Base-by-base conservation (phyloP, 2,888 invertebrate genomes). In the Himalopsyche kuldschensis region DNA sequence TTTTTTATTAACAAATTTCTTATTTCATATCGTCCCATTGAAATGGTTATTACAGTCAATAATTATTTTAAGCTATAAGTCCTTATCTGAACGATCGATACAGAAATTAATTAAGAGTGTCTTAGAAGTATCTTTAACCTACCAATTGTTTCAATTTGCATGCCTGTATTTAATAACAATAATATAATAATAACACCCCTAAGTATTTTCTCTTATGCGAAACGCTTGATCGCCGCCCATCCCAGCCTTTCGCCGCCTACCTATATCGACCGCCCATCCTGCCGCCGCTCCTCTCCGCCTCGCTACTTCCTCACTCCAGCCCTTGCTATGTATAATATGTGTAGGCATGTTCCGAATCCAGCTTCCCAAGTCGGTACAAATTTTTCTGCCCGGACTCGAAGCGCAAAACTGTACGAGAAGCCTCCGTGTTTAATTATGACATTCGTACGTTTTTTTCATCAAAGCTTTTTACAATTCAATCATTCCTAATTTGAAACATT, bases 261-360 rank as follows among this genome's bases (percentile, higher is more conserved):
- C 75, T 27, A 75, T 79, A 79, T 79, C 82, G 80, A 80, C 82
- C 82, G 75, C 46, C 69, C 77, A 20, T 6, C 78, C 32, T 30
- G 75, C 69, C 75, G 24, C 41, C 32, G 24, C 75, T 75, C 75
- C 69, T 32, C 20, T 41, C 77, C 82, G 75, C 48, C 82, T 63
- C 79, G 20, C 75, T 11, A 15, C 82, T 41, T 48, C 69, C 31
- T 31, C 63, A 30, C 63, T 55, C 31, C 48, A 63, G 30, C 63
- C 63, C 69, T 41, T 47, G 75, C 79, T 75, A 47, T 31, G 82
- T 82, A 41, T 41, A 41, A 41, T 41, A 69, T 82, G 82, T 82
- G 78, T 82, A 79, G 82, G 78, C 78, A 63, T 48, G 79, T 48
- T 48, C 55, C 24, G 79, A 63, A 80, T 69, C 69, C 79, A 80